Base-by-base conservation (phyloP, 1,140 invertebrate species). In the Limonius californicus region DNA sequence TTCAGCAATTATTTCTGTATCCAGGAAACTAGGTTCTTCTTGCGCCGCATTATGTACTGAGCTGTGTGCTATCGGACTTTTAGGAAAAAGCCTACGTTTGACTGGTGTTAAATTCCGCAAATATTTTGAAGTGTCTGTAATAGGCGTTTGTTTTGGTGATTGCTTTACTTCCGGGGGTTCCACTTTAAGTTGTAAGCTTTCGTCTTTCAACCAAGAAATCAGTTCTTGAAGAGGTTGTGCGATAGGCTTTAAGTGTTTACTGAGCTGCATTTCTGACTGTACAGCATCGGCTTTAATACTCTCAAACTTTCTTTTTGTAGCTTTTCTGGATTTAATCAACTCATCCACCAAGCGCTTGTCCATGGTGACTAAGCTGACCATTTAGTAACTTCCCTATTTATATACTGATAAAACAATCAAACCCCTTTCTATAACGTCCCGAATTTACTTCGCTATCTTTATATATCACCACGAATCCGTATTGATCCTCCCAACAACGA, bases 391-490 rank as follows among this genome's bases (percentile, higher is more conserved):
- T 54, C 7, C 14, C 7, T 54, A 8, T 7, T 35, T 35, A 45
- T n/a, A n/a, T 45, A 45, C 7, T 18, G 15, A 45, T 45, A 18
- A 8, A 45, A 45, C n/a, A 45, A n/a, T 45, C 43, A 14, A 45
- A 45, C 4, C 43, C 43, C 15, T 45, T 45, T 45, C 53, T 8
- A 54, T 19, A 54, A 7, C 53, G 12, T 9, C 53, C 53, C 7
- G 7, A 11, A 54, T 54, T 54, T 3, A 7, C 7, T 18, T 8
- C 8, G 7, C 54, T 20, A 82, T 77, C 73, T 86, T 80, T 65
- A n/a, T 45, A 6, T n/a, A 45, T 45, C 7, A 45, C 43, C 12
- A 21, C 2, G 9, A 14, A 56, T 4, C 54, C 54, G 14, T 56
- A 9, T 2, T 16, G 11, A 4, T 3, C 14, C 9, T 11, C 6